A percentile compares a stretch with the other conserved stretches of the same genome.
phyloP scores from a whole-genome alignment of 2,888 invertebrate species.

The Malachius bipustulatus region DNA sequence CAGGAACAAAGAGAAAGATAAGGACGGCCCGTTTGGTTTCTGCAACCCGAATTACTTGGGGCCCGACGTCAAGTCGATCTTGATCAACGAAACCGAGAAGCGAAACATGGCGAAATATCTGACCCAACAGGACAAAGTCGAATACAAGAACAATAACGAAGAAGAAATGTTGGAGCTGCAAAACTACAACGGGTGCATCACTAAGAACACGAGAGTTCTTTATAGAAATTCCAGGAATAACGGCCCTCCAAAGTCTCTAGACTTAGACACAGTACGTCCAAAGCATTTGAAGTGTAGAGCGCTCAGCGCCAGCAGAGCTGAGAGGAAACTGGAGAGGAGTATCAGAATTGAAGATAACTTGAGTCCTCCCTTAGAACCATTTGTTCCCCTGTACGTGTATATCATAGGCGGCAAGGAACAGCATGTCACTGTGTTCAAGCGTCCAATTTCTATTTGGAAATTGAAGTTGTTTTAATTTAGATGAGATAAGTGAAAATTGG shows the following conservation, averaged over 20 bases:
- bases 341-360: constrained; percentile 12
- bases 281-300: constrained; percentile 35
- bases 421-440: constrained; percentile 61
- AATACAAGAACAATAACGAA: constrained; percentile 16
- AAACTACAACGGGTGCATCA: constrained; percentile 29
- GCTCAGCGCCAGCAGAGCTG: constrained; percentile 46
- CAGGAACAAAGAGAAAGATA: constrained; percentile 26
- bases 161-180: constrained; percentile 31
- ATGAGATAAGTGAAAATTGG: not conserved
- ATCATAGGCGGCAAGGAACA: constrained; percentile 71
- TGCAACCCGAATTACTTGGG: constrained; percentile 68
- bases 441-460: constrained; percentile 71
- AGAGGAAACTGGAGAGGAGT: constrained; percentile 32
- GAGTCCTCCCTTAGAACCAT: constrained; percentile 33
- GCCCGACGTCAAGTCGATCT: constrained; percentile 43
- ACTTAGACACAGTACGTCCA: constrained; percentile 31
- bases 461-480: constrained; percentile 43
- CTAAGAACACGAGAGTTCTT: constrained; percentile 32
- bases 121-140: constrained; percentile 15
- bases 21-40: constrained; percentile 49
- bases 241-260: constrained; percentile 40
- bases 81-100: constrained; percentile 23
- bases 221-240: constrained; percentile 29
- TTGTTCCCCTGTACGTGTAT: constrained; percentile 49
- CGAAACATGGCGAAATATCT: constrained; percentile 21